Evolutionary conservation across 2,797 vertebrate species (phyloP).

Genomic region (Gallirallus australis): DNA sequence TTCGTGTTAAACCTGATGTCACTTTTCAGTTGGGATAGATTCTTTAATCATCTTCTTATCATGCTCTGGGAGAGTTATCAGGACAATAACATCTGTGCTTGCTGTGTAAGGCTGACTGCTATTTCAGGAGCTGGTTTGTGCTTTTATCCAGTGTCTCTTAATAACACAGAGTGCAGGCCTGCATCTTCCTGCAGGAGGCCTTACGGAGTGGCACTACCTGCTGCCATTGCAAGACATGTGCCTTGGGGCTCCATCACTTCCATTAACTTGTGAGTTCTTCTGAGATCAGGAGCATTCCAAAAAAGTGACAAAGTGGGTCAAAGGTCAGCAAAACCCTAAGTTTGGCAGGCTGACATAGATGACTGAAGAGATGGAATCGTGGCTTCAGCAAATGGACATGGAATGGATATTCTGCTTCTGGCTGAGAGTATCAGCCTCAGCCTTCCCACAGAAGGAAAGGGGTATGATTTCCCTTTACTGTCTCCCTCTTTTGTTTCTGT

Average conservation of each 20-base stretch:
- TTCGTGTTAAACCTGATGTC: neutral
- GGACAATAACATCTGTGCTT: neutral
- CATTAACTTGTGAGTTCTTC: neutral
- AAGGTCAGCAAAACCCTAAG: neutral
- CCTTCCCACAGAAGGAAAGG: neutral
- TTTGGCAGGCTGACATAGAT: neutral
- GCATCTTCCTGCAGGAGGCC: neutral
- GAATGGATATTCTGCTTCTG: neutral
- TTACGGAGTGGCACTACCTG: neutral
- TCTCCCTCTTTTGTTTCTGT: conserved; percentile 5
- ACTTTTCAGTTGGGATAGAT: neutral
- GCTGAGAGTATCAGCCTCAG: neutral
- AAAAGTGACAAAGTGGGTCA: neutral
- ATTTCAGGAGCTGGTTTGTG: neutral
- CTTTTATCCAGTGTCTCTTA: neutral
- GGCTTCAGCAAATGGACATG: neutral
- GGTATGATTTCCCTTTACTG: neutral
- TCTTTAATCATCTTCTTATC: neutral
- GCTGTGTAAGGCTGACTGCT: neutral
- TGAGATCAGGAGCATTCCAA: neutral
- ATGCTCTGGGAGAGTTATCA: neutral
- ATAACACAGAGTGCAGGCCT: neutral
- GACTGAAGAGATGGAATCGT: neutral
- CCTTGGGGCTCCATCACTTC: neutral
- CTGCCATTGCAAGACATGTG: neutral